Conservation (phyloP, 2,888 invertebrate genomes). For the Oscheius onirici region DNA sequence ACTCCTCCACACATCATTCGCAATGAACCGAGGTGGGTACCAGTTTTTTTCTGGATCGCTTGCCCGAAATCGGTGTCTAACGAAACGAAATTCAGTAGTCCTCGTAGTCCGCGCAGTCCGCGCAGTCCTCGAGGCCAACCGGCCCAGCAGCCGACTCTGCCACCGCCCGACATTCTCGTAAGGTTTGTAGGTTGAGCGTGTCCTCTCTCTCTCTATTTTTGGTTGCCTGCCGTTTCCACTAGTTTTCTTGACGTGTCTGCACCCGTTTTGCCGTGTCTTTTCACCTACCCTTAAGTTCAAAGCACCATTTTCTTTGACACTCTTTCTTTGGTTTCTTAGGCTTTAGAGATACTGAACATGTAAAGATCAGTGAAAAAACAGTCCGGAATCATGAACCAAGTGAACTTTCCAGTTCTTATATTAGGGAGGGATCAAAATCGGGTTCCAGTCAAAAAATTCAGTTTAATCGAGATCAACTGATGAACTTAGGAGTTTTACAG, state of each 20-base stretch:
- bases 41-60: not conserved
- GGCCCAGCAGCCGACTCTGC: slow-evolving; percentile 8
- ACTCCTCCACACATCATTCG: slow-evolving; percentile 15
- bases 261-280: not conserved
- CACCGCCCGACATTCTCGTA: slow-evolving; percentile 29
- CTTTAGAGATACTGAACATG: too few relatives aligned
- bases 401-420: too few relatives aligned
- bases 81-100: not conserved
- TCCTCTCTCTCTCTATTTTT: not conserved
- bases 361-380: too few relatives aligned
- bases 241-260: not conserved
- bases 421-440: too few relatives aligned
- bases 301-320: too few relatives aligned
- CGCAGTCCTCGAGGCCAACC: slow-evolving; percentile 3
- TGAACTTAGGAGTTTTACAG: too few relatives aligned
- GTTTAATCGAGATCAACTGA: too few relatives aligned
- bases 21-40: slow-evolving; percentile 29
- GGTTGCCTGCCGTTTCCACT: not conserved
- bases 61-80: not conserved
- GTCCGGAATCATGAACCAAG: too few relatives aligned
- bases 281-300: not conserved
- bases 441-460: too few relatives aligned
- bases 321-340: too few relatives aligned
- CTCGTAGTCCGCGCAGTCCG: slow-evolving; percentile 22
- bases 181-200: not conserved